Percentiles rank a stretch among this genome's conserved stretches.
Evolutionary conservation across 1,140 invertebrate genomes (phyloP).

Genomic region (Ceratoteleas bidentatus): DNA sequence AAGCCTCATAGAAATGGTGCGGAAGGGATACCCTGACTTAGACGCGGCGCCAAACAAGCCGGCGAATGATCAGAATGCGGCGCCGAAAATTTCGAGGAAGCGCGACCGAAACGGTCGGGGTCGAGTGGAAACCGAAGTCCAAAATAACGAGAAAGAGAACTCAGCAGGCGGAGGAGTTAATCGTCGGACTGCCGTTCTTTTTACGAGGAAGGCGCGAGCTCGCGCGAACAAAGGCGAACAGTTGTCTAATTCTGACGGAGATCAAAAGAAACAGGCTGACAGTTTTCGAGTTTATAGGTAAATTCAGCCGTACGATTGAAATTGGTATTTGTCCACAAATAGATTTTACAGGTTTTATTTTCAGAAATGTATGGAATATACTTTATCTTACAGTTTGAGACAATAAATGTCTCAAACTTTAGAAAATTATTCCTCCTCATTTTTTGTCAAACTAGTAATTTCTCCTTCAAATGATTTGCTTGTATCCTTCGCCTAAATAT

Average conservation of each 20-base stretch:
- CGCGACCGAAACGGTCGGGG: conserved; percentile 72
- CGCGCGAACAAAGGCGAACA: conserved; percentile 80
- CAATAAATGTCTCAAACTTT: too few relatives aligned
- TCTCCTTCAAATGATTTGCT: too few relatives aligned
- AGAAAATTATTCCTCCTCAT: too few relatives aligned
- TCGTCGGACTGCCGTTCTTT: conserved; percentile 90
- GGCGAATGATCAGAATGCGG: conserved; percentile 37
- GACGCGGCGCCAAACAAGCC: conserved; percentile 80
- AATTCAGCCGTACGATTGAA: background rate
- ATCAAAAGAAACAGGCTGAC: conserved; percentile 80
- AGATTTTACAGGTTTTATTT: too few relatives aligned
- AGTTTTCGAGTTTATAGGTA: conserved; percentile 84
- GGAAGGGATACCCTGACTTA: conserved; percentile 85
- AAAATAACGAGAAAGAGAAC: conserved; percentile 74
- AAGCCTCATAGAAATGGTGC: conserved; percentile 88
- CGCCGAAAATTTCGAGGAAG: conserved; percentile 67
- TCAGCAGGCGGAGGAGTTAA: conserved; percentile 83
- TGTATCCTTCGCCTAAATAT: too few relatives aligned
- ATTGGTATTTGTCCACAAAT: too few relatives aligned
- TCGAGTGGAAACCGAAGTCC: conserved; percentile 72
- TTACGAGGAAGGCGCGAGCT: conserved; percentile 87
- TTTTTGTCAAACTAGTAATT: too few relatives aligned
- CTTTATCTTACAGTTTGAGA: too few relatives aligned
- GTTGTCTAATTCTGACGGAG: conserved; percentile 66
- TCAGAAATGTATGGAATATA: too few relatives aligned